Percentiles rank a stretch among this genome's conserved stretches.
Conservation (phyloP, 92 coral and sea anemone genomes). For the Chrysogorgia sp. region DNA sequence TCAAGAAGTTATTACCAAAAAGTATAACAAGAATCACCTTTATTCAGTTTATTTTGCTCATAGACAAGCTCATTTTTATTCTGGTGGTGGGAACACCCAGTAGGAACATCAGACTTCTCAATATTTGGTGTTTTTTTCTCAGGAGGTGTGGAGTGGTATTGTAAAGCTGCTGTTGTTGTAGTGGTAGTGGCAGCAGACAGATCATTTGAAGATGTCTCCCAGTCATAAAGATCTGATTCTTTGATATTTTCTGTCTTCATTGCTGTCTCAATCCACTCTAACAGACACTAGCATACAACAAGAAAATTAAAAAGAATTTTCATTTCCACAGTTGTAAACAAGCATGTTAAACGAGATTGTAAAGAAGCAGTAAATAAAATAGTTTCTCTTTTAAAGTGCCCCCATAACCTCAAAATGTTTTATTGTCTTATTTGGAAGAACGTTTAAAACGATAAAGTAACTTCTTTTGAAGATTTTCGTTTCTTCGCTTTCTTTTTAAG, state of each 20-base stretch:
- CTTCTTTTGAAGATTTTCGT: no score
- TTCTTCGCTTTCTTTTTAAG: no score
- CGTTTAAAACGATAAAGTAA: no score
- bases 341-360: no score
- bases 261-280: slow-evolving; percentile 76
- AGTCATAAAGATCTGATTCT: slow-evolving; percentile 85
- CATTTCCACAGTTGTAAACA: no score
- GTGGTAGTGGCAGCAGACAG: slow-evolving; percentile 82
- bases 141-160: slow-evolving; percentile 78
- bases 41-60: slow-evolving; percentile 60
- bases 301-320: background rate
- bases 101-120: slow-evolving; percentile 4
- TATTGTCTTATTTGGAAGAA: no score
- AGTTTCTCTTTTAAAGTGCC: no score
- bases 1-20: no score
- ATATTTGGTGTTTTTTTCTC: slow-evolving; percentile 55
- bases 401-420: no score
- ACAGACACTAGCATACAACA: slow-evolving; percentile 55
- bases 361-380: no score
- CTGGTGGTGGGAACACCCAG: slow-evolving; percentile 11
- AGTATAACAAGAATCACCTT: no score
- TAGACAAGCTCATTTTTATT: slow-evolving; percentile 75
- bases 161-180: slow-evolving; percentile 78
- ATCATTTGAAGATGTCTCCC: slow-evolving; percentile 79
- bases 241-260: slow-evolving; percentile 76